phyloP scores from a whole-genome alignment of 2,888 invertebrate genomes.

The Drosophila neoperkinsi region DNA sequence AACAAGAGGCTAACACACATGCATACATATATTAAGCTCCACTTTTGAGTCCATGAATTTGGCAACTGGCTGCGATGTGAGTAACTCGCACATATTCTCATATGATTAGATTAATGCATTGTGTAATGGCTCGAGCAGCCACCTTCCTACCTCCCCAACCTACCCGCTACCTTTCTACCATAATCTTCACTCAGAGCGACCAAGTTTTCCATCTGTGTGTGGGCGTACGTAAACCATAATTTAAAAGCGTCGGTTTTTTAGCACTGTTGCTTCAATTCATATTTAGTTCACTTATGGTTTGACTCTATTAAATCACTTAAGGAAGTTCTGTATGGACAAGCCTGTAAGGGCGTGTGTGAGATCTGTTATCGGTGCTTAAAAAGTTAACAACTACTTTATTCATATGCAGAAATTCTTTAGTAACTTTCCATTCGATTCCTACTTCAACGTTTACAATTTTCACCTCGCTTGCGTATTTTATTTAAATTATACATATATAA shows the following conservation, averaged over 20 bases:
- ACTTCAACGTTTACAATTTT: not conserved
- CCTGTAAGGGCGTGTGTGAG: not conserved
- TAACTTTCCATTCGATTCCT: not conserved
- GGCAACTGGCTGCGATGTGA: conserved; percentile 18
- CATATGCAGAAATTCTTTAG: not conserved
- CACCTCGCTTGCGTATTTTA: not conserved
- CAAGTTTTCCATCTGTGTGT: conserved; percentile 25
- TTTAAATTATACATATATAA: not conserved
- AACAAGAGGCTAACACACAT: conserved; percentile 19
- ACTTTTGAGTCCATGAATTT: conserved; percentile 66
- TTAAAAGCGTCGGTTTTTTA: conserved; percentile 34
- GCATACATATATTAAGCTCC: conserved; percentile 29
- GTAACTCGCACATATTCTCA: conserved; percentile 52
- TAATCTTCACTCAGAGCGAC: conserved; percentile 5
- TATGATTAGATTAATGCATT: conserved; percentile 78
- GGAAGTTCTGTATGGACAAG: not conserved
- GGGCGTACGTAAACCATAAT: conserved; percentile 45
- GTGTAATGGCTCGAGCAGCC: conserved; percentile 66
- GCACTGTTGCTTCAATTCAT: conserved; percentile 9
- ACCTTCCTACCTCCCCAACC: not conserved
- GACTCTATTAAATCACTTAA: not conserved
- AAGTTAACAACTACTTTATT: not conserved
- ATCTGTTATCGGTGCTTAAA: not conserved
- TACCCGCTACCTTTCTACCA: not conserved
- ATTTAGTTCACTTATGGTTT: not conserved